A percentile compares a stretch with the other conserved stretches of the same genome.
Conservation (phyloP, 2,888 invertebrate species). For the Blastobasis adustella region DNA sequence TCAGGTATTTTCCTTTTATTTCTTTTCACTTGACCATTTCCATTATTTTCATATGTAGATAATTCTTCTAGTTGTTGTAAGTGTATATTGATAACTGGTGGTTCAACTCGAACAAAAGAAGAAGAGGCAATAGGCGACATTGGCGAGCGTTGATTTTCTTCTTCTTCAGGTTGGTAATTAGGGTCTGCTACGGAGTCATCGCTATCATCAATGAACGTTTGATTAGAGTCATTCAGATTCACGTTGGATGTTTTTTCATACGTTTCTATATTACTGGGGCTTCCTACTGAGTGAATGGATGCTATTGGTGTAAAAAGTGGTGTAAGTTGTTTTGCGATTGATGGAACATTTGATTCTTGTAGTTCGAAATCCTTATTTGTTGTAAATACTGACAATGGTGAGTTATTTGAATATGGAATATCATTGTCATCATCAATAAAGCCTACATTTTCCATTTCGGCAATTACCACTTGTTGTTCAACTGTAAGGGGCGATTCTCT, state of each 20-base stretch:
- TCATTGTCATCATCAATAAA: not conserved
- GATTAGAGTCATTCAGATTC: not conserved
- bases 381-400: conserved; percentile 9
- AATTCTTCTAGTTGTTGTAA: conserved; percentile 2
- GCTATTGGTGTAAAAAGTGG: conserved; percentile 9
- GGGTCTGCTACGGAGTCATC: conserved; percentile 6
- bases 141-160: conserved; percentile 3
- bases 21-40: conserved; percentile 1
- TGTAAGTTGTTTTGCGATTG: conserved; percentile 9
- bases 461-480: not conserved
- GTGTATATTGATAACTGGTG: not conserved
- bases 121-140: not conserved
- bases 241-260: not conserved
- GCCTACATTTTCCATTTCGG: conserved; percentile 2
- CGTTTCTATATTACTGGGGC: not conserved
- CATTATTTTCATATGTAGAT: not conserved
- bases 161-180: conserved; percentile 2
- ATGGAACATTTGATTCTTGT: conserved; percentile 2
- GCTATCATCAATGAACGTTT: conserved; percentile 6
- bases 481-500: not conserved
- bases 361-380: not conserved
- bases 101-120: not conserved
- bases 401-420: conserved; percentile 3
- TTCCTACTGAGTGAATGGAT: not conserved
- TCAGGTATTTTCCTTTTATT: conserved; percentile 8